Base-by-base conservation (phyloP, 2,113 vertebrate genomes). In the Hippopotamus amphibius region DNA sequence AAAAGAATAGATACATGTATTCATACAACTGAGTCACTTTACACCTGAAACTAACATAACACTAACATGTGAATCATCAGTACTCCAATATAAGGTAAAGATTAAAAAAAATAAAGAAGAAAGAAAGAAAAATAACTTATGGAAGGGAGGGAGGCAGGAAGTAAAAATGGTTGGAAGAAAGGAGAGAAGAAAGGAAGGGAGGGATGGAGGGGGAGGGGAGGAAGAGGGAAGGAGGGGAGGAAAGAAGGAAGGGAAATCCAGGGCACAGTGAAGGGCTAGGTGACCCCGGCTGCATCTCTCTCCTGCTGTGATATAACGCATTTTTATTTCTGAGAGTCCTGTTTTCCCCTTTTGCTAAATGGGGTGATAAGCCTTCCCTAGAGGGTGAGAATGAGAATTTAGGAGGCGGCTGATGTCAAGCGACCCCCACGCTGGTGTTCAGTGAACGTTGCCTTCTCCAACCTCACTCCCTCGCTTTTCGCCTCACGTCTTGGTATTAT, bases 151-250 rank as follows among this genome's bases (percentile, higher is more conserved):
- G 15, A 63, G 12, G 13, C 30, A 43, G 8, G 2, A 50, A 8
- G 3, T 9, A 48, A 48, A 17, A 21, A 37, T 5, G 3, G 5
- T 7, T 26, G 30, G 26, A 6, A 33, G 11, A 55, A 82, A 46
- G 30, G 33, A 82, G 2, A 16, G 3, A 17, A 14, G 68, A 26
- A 2, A 12, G 9, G 3, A 15, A 1, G 13, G 7, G 11, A 14
- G 41, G n/a, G 0, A 12, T 5, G 17, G 30, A 59, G 33, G 53
- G 33, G 53, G 2, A 46, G 48, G 4, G 12, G 22, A 30, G 22
- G 6, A 2, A n/a, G 7, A 16, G 19, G 53, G 17, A 48, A 21
- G 16, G 3, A 37, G 10, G 21, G 43, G 55, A 12, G 59, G 28
- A 1, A 15, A 7, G 3, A 15, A 71, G 15, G 41, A 48, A 13